These are phyloP conservation scores for Eurois occulta DNA, from an alignment of 2,888 invertebrate genomes.

Conservation along the genomic window DNA sequence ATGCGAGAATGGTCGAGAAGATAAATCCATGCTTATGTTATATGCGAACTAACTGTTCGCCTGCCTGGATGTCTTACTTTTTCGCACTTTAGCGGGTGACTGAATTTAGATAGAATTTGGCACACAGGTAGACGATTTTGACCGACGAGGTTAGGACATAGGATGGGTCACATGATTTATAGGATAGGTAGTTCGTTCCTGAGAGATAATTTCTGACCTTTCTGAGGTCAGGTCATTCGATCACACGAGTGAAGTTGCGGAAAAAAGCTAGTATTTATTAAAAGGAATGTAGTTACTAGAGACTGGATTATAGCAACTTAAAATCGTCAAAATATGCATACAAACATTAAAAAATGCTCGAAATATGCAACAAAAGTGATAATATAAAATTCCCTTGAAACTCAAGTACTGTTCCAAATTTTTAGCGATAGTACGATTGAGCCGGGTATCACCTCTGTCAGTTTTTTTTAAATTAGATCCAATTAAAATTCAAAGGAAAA, in stretches of 20 bases:
- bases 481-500: no score
- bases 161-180: neutral
- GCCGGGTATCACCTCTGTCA: no score
- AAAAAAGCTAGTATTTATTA: neutral
- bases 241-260: neutral
- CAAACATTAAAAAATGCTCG: no score
- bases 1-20: slow-evolving; percentile 40
- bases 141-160: neutral
- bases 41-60: neutral
- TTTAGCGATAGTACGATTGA: no score
- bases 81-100: neutral
- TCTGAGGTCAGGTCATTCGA: no score
- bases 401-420: no score
- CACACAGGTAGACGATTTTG: neutral
- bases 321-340: no score
- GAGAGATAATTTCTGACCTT: neutral
- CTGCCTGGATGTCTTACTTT: neutral
- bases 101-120: neutral
- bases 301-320: no score
- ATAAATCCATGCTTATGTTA: neutral
- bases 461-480: no score
- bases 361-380: no score
- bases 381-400: no score
- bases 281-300: neutral
- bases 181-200: neutral